Percentiles rank a stretch among this genome's conserved stretches.
These are phyloP conservation scores for Himalopsyche japonica DNA, from an alignment of 2,888 invertebrate species.

Conservation along the genomic window DNA sequence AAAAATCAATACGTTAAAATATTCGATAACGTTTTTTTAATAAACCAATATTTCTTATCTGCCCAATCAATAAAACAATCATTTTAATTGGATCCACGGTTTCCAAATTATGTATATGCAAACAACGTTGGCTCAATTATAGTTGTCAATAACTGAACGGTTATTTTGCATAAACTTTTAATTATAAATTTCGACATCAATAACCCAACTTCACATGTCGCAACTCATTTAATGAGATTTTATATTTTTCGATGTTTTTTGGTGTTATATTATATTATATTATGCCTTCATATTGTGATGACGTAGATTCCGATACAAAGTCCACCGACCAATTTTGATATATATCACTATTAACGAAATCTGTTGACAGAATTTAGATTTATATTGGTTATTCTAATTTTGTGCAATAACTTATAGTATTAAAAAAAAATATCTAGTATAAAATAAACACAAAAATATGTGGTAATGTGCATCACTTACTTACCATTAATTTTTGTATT, in stretches of 20 bases:
- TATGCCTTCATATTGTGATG: neutral
- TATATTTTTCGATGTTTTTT: neutral
- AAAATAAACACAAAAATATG: too few species aligned
- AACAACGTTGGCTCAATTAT: neutral
- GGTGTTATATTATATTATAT: too few species aligned
- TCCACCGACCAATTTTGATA: neutral
- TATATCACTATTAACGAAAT: neutral
- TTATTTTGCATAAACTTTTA: neutral
- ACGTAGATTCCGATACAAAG: neutral
- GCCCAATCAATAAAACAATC: neutral
- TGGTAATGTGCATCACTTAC: too few species aligned
- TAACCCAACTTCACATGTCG: neutral
- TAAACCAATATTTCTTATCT: neutral
- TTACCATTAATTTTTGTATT: too few species aligned
- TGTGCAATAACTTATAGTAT: too few species aligned
- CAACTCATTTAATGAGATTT: neutral
- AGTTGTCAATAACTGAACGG: neutral
- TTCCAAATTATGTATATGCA: neutral
- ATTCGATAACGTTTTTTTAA: neutral
- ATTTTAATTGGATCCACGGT: neutral
- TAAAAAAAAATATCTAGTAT: too few species aligned
- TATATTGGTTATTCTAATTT: too few species aligned
- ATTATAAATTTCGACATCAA: neutral
- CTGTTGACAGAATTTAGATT: neutral
- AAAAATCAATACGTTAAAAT: neutral